A percentile compares a stretch with the other conserved stretches of the same genome.
Evolutionary conservation across 2,888 invertebrate genomes (phyloP).

Genomic region (Ctenicera cuprea): DNA sequence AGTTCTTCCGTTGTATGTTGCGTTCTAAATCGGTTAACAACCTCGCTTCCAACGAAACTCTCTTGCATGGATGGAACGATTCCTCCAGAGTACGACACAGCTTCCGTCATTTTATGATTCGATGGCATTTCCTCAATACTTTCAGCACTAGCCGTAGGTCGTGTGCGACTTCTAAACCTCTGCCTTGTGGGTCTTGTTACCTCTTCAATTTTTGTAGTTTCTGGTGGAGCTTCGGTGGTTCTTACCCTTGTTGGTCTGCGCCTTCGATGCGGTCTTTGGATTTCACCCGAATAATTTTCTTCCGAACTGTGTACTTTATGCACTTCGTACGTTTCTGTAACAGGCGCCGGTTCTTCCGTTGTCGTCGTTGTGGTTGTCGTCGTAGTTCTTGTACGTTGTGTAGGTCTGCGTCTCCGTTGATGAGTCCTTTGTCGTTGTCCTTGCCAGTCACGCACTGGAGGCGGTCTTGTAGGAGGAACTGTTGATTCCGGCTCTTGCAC

Average conservation of each 20-base stretch:
- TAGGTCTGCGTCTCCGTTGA: conserved; percentile 57
- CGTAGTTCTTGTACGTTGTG: conserved; percentile 52
- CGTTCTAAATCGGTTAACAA: conserved; percentile 7
- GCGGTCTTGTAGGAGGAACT: conserved; percentile 39
- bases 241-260: conserved; percentile 54
- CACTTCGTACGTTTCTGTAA: conserved; percentile 61
- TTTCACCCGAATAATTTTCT: conserved; percentile 47
- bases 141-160: conserved; percentile 41
- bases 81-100: conserved; percentile 18
- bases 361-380: conserved; percentile 48
- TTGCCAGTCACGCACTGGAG: conserved; percentile 51
- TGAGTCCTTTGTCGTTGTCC: conserved; percentile 51
- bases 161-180: conserved; percentile 34
- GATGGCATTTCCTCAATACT: conserved; percentile 44
- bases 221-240: conserved; percentile 37
- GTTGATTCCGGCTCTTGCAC: conserved; percentile 57
- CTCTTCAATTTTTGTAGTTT: conserved; percentile 33
- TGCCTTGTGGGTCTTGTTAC: conserved; percentile 19
- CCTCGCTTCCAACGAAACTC: conserved; percentile 9
- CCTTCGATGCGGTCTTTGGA: conserved; percentile 55
- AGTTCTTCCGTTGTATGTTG: conserved; percentile 37
- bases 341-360: conserved; percentile 51
- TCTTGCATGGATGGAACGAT: conserved; percentile 23
- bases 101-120: conserved; percentile 51
- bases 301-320: conserved; percentile 61